Evolutionary conservation across 2,888 invertebrate genomes (phyloP), one percentile per base, ranked within the genome.

Genomic region (Noctua comes): DNA sequence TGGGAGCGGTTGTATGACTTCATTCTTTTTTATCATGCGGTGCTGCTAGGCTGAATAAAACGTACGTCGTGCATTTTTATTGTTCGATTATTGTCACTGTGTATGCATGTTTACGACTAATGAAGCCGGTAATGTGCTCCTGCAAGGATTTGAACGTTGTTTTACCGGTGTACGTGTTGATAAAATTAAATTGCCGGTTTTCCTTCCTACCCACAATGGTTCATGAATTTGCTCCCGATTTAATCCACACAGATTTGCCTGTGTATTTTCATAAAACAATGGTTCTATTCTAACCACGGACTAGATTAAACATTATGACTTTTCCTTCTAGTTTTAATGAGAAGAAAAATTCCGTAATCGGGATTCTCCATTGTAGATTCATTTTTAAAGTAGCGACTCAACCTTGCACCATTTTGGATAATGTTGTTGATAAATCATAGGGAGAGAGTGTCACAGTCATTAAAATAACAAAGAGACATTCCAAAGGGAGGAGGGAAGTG

Each of bases 1-100:
- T 90, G 91, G 92, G 92, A 92, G 91, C 90, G 92, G 90, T 89
- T 86, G 90, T 89, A 92, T 93, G 92, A 93, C 91, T 94, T 93
- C 91, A 93, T 93, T 88, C 83, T 81, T 89, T 68, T 78, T 85
- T 86, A 79, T 66, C 62, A 59, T 65, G 62, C 69, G 51, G 46
- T 70, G 65, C 73, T 72, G 40, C 66, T 80, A 59, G 27, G 68
- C 74, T 64, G 68, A 79, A 31, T 70, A 73, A 46, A 62, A 73
- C 77, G 71, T 76, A 79, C 70, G 76, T 73, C 66, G 84, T 72
- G 73, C 70, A 76, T 79, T 88, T 83, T 72, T 78, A 76, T 86
- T 79, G 80, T 85, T 80, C 27, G 77, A 76, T 81, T 86, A 80
- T 73, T 79, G 82, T 73, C 69, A n/a, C 27, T 64, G 43, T 73